These are phyloP conservation scores for Heliconius hortense DNA, from an alignment of 2,888 invertebrate species.

Conservation along the genomic window DNA sequence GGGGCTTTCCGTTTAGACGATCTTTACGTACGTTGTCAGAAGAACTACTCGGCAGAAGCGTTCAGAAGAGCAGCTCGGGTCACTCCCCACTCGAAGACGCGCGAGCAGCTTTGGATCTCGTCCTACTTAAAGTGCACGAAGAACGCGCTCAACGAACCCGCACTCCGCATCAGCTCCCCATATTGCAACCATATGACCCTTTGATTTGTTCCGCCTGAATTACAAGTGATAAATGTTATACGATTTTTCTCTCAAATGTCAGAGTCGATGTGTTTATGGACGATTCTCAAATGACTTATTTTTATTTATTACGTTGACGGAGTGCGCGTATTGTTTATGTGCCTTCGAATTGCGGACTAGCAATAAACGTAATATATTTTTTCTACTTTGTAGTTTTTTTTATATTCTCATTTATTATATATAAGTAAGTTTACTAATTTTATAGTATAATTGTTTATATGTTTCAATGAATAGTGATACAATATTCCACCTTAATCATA, in stretches of 20 bases:
- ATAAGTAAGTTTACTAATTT: neutral
- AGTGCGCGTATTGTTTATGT: slow-evolving; percentile 78
- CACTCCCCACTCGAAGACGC: slow-evolving; percentile 98
- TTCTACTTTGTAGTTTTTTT: slow-evolving; percentile 58
- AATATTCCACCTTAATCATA: neutral
- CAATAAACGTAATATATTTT: slow-evolving; percentile 81
- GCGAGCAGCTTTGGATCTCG: slow-evolving; percentile 92
- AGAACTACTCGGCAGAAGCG: slow-evolving; percentile 88
- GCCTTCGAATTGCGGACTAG: slow-evolving; percentile 78
- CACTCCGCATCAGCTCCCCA: slow-evolving; percentile 55
- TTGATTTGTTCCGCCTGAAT: slow-evolving; percentile 73
- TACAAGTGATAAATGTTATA: slow-evolving; percentile 57
- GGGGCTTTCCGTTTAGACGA: slow-evolving; percentile 91
- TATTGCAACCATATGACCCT: slow-evolving; percentile 74
- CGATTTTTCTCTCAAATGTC: slow-evolving; percentile 47
- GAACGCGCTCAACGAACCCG: slow-evolving; percentile 60
- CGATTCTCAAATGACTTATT: slow-evolving; percentile 55
- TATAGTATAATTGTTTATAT: neutral
- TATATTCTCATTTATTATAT: slow-evolving; percentile 27
- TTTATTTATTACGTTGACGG: slow-evolving; percentile 75
- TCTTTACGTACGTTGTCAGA: slow-evolving; percentile 90
- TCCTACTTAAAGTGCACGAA: slow-evolving; percentile 86
- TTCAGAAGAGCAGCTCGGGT: slow-evolving; percentile 87
- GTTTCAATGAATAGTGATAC: neutral
- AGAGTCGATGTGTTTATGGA: slow-evolving; percentile 61